phyloP scores from a whole-genome alignment of 2,888 invertebrate genomes.

The Anthophora plumipes region DNA sequence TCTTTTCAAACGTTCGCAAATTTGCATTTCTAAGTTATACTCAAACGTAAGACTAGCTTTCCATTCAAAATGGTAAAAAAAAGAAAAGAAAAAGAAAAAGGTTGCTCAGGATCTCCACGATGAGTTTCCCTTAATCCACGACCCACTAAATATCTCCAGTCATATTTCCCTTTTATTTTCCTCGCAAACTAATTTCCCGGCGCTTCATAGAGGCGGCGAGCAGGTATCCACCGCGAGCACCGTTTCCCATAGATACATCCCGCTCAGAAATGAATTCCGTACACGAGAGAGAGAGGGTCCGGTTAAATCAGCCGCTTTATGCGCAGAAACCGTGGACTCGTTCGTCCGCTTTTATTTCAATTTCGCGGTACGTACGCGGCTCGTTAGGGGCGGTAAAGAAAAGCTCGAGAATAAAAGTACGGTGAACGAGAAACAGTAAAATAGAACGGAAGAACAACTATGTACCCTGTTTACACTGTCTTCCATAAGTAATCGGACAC shows the following conservation, averaged over 20 bases:
- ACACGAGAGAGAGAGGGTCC: constrained; percentile 13
- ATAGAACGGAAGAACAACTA: neutral
- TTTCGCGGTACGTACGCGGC: constrained; percentile 46
- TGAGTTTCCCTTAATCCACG: constrained; percentile 26
- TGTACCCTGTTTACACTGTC: neutral
- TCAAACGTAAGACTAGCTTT: neutral
- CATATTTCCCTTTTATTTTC: constrained; percentile 33
- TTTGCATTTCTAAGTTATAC: neutral
- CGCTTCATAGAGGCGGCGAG: constrained; percentile 18
- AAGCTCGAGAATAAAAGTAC: constrained; percentile 18
- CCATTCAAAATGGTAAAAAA: constrained; percentile 7
- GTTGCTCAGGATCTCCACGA: neutral
- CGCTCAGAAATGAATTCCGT: constrained; percentile 45
- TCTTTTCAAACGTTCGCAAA: neutral
- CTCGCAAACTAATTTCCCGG: constrained; percentile 39
- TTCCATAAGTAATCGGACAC: neutral
- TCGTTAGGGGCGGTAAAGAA: constrained; percentile 52
- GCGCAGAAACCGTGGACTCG: constrained; percentile 32
- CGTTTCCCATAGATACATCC: constrained; percentile 25
- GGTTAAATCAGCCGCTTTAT: constrained; percentile 56
- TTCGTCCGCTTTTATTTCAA: constrained; percentile 54
- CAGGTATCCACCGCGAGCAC: constrained; percentile 26
- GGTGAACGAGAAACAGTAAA: constrained; percentile 17
- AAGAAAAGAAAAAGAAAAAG: neutral
- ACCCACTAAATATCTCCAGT: constrained; percentile 15